These are phyloP conservation scores for Meteorus cinctellus DNA, from an alignment of 2,888 invertebrate species.

Conservation along the genomic window DNA sequence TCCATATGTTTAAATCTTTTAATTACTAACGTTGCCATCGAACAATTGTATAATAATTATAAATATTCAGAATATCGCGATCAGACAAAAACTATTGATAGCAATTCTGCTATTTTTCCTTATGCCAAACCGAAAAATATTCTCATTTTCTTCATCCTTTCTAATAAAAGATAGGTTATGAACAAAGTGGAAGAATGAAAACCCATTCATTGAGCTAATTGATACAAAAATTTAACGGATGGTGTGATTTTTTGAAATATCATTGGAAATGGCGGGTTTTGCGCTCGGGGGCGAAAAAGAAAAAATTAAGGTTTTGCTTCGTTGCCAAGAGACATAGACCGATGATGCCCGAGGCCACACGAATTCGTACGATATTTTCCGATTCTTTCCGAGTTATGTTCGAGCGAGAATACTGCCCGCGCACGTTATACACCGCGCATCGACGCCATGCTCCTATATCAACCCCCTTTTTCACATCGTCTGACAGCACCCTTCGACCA, in stretches of 20 bases:
- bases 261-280: neutral
- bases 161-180: no score
- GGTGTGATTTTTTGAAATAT: neutral
- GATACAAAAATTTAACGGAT: neutral
- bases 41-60: no score
- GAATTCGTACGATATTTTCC: slow-evolving; percentile 26
- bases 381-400: slow-evolving; percentile 33
- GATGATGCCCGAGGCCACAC: slow-evolving; percentile 29
- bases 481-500: slow-evolving; percentile 15
- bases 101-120: no score
- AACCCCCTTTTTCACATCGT: slow-evolving; percentile 30
- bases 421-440: slow-evolving; percentile 28
- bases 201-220: neutral
- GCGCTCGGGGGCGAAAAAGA: neutral
- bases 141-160: no score
- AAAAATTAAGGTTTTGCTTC: slow-evolving; percentile 31
- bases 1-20: no score
- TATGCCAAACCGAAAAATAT: no score
- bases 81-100: no score
- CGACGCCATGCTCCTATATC: slow-evolving; percentile 8
- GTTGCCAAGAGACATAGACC: slow-evolving; percentile 36
- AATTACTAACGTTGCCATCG: no score
- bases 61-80: no score
- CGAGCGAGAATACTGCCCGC: slow-evolving; percentile 30
- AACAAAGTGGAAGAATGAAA: no score